phyloP scores from a whole-genome alignment of 2,888 invertebrate genomes.

The Aleiodes testaceus region DNA sequence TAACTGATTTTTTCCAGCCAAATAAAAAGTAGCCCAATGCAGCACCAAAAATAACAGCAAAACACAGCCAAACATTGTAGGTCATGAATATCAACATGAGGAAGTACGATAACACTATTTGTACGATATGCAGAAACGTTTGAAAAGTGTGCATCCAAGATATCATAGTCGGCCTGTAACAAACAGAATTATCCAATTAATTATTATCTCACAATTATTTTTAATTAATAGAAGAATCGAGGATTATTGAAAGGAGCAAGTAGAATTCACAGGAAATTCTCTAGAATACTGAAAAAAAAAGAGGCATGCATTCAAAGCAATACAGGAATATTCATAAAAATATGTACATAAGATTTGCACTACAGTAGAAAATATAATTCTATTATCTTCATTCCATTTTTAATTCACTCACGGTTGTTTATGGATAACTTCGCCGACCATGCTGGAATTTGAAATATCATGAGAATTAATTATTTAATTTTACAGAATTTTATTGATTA shows the following conservation, averaged over 20 bases:
- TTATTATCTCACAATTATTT: background rate
- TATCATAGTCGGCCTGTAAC: conserved; percentile 86
- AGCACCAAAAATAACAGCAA: conserved; percentile 91
- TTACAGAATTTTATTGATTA: background rate
- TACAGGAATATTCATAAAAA: no score
- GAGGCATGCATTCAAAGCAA: no score
- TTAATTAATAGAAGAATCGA: conserved; percentile 20
- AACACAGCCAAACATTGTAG: conserved; percentile 94
- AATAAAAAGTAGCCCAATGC: conserved; percentile 95
- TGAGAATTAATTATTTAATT: conserved; percentile 34
- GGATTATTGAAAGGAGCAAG: conserved; percentile 1
- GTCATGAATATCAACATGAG: conserved; percentile 98
- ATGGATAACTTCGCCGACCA: conserved; percentile 82
- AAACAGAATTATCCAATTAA: conserved; percentile 48
- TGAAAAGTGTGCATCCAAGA: conserved; percentile 89
- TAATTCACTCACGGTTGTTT: conserved; percentile 80
- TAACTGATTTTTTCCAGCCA: conserved; percentile 95
- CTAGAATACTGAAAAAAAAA: background rate
- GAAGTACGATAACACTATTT: conserved; percentile 93
- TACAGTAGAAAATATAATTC: no score
- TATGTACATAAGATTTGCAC: no score
- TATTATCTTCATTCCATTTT: no score
- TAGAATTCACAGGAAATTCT: background rate
- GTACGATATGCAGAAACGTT: conserved; percentile 90
- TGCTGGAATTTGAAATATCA: conserved; percentile 74